phyloP scores from a whole-genome alignment of 2,113 vertebrate species.

The Uropsilus gracilis region DNA sequence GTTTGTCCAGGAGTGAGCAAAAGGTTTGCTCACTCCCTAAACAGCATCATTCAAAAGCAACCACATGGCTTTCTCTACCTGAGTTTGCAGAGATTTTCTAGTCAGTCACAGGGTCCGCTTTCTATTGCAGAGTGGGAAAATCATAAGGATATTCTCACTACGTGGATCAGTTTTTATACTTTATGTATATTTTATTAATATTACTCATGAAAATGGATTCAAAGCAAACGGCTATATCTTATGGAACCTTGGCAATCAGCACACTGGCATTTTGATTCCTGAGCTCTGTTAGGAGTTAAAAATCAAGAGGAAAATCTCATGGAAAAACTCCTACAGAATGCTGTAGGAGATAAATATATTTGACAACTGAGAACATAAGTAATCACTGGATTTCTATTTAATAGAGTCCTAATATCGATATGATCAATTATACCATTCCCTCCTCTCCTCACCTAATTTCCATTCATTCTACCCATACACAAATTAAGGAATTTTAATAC shows the following conservation, averaged over 20 bases:
- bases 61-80: not conserved
- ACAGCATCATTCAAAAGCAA: fast-evolving
- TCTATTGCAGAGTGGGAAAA: not conserved
- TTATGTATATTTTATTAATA: not conserved
- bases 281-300: slow-evolving; percentile 10
- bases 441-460: not conserved
- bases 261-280: not conserved
- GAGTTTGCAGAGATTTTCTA: not conserved
- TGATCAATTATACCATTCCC: not conserved
- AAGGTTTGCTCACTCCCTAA: fast-evolving
- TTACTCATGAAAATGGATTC: not conserved
- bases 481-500: not conserved
- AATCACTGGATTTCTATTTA: slow-evolving; percentile 4
- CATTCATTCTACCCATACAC: not conserved
- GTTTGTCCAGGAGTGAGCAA: not conserved
- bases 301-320: not conserved
- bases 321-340: not conserved
- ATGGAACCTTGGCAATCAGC: not conserved
- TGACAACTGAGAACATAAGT: not conserved
- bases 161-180: not conserved
- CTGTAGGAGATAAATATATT: not conserved
- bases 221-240: not conserved
- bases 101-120: not conserved
- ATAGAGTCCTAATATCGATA: not conserved
- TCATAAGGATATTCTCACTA: not conserved